Evolutionary conservation across 2,888 invertebrate species (phyloP).

Genomic region (Macaria liturata): DNA sequence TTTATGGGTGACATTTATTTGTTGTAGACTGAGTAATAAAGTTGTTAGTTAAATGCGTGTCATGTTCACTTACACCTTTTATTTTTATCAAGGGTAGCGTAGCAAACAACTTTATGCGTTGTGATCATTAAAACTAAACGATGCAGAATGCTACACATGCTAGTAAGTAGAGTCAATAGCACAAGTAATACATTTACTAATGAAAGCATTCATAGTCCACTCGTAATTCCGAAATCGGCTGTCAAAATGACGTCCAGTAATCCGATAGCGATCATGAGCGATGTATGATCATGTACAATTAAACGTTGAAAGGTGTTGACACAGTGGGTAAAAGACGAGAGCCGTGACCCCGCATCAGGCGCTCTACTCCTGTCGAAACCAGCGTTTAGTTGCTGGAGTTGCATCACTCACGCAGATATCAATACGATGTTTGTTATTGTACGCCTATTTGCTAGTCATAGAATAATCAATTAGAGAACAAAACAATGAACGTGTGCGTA

Average conservation of each 20-base stretch:
- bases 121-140: no score
- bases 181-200: no score
- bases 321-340: constrained; percentile 19
- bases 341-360: constrained; percentile 28
- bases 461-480: no score
- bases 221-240: neutral
- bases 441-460: neutral
- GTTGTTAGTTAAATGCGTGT: no score
- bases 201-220: no score
- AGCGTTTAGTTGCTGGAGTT: constrained; percentile 25
- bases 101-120: no score
- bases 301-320: constrained; percentile 17
- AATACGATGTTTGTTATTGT: constrained; percentile 9
- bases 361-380: constrained; percentile 26
- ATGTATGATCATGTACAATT: constrained; percentile 12
- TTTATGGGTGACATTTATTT: constrained; percentile 28
- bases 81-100: no score
- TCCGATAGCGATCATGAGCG: neutral
- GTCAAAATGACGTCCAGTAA: neutral
- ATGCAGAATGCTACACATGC: no score
- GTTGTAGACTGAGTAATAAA: constrained; percentile 15
- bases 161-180: no score
- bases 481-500: no score
- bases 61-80: no score
- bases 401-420: constrained; percentile 24